Conservation (phyloP, 2,888 invertebrate genomes). For the Reticulitermes lucifugus region DNA sequence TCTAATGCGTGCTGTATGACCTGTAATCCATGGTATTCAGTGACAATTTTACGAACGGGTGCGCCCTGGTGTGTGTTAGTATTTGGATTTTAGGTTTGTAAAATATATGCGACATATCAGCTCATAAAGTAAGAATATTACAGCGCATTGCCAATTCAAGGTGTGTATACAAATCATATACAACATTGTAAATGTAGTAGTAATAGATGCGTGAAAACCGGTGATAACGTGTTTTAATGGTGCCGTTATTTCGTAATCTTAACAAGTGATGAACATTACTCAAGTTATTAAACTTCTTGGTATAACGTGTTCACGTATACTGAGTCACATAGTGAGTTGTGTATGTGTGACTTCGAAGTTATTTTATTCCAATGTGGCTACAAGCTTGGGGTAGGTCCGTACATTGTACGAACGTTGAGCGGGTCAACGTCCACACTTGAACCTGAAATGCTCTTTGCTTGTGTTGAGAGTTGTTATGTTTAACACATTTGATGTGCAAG, state of each 20-base stretch:
- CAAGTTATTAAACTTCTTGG: too few species aligned
- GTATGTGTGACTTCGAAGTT: too few species aligned
- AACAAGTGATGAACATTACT: neutral
- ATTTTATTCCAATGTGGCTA: too few species aligned
- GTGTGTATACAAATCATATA: neutral
- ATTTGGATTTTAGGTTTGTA: neutral
- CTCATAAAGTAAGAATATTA: neutral
- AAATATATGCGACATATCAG: neutral
- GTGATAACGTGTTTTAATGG: neutral
- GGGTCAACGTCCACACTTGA: slow-evolving; percentile 1
- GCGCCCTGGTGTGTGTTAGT: slow-evolving; percentile 5
- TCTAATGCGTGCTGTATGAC: too few species aligned
- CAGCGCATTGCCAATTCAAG: neutral
- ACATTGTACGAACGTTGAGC: neutral
- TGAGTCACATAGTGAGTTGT: too few species aligned
- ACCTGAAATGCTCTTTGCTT: neutral
- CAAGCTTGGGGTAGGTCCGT: neutral
- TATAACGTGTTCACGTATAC: too few species aligned
- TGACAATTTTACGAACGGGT: slow-evolving; percentile 28
- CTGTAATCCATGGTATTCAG: too few species aligned
- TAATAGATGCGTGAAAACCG: neutral
- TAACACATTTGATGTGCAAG: too few species aligned
- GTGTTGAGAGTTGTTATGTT: too few species aligned
- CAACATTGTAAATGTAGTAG: neutral
- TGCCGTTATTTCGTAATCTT: neutral